Evolutionary conservation across 2,113 vertebrate genomes (phyloP), one percentile per base, ranked within the genome.

Genomic region (Sturnus vulgaris): DNA sequence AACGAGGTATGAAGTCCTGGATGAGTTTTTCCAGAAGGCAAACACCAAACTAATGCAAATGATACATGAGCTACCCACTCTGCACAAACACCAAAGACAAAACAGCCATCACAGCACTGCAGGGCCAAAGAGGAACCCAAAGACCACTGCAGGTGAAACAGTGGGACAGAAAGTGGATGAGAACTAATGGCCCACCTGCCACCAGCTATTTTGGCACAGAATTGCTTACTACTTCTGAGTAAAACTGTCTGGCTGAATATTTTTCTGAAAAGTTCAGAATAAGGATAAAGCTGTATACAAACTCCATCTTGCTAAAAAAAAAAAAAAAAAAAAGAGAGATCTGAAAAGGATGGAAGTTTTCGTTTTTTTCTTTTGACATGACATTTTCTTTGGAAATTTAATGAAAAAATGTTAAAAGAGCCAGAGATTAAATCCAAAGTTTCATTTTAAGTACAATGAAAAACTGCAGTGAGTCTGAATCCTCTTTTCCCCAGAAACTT

Each of bases 381-480:
- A 56, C 9, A 18, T 66, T 92, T 90, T 88, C 8, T 93, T 92
- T 53, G 12, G 50, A 83, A 90, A 88, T 59, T 13, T 59, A 86
- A 91, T 77, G 17, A 42, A 64, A 72, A 88, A 35, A 33, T 13
- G 27, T 77, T 81, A 47, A 68, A 78, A 86, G 23, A 55, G 14
- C 7, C 46, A 55, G 31, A 90, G 46, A 79, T 86, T 63, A 93
- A 94, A 94, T 63, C 23, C 21, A 22, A 93, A 76, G n/a, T 90
- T 82, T 85, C 31, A 57, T 82, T 95, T 91, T 72, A 82, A 82
- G 35, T n/a, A 75, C 60, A 88, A 68, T 42, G 35, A 83, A 96
- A 73, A 59, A 83, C 8, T 64, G 31, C 55, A 81, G 19, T 63
- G 42, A 70, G 78, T 92, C 30, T 55, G 39, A 92, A 86, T 81